Base-by-base conservation (phyloP, 2,797 vertebrate genomes). In the Poecilia velifera region DNA sequence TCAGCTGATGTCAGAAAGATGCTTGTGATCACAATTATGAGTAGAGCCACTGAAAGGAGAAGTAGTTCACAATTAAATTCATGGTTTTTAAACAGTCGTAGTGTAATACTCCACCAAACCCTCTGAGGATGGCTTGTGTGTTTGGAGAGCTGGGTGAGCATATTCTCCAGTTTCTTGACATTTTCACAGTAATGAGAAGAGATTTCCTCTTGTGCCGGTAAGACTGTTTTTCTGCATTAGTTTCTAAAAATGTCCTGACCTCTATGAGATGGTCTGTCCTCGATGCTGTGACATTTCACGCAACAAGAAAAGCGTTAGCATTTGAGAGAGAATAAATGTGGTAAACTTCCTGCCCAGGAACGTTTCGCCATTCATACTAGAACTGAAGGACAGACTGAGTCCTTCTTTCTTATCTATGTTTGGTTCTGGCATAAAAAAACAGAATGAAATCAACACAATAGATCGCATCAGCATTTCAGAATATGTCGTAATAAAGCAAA, bases 221-320 rank as follows among this genome's bases (percentile, higher is more conserved):
- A 75, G 66, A 84, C 45, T 53, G 43, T 74, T 85, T 74, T 45
- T 28, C 80, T 70, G 72, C 62, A 77, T 76, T 79, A 39, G 47
- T 80, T 79, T 84, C 71, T 70, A 20, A 74, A 81, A 81, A 75
- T 79, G 71, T 80, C 79, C 57, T 36, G 76, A 86, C 77, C 82
- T 74, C 80, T 57, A 72, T 36, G 75, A 76, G 81, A 87, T 76
- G 59, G 81, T 75, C 53, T 53, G 64, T 73, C 25, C 81, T 83
- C 55, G 0, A 71, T 80, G 84, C 76, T 51, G 31, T 86, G 83
- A 85, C 84, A 90, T 88, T 86, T 88, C 43, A 57, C 47, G 25
- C 49, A 55, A 78, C 28, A 64, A 72, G 34, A 80, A 81, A 83
- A 62, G 76, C 73, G 14, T 3, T 13, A 71, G 64, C 73, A 55